Evolutionary conservation across 2,888 invertebrate genomes (phyloP).

Genomic region (Acanthosepion esculentum): DNA sequence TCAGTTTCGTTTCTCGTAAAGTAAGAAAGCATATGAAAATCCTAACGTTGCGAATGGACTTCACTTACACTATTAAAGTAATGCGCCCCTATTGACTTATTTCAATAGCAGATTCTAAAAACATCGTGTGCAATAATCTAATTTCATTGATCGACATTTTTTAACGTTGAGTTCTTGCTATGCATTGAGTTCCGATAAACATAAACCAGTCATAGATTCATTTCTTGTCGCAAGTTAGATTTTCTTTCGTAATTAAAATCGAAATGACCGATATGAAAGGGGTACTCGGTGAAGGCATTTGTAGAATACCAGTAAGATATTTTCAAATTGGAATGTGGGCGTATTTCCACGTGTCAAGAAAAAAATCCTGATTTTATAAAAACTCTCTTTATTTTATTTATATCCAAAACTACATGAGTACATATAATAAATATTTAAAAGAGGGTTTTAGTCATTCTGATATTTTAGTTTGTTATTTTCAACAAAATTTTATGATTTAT

Average conservation of each 20-base stretch:
- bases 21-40: not conserved
- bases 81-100: not conserved
- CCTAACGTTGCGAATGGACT: not conserved
- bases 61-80: not conserved
- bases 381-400: no score
- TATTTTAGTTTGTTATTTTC: no score
- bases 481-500: no score
- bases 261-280: no score
- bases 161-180: not conserved
- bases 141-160: conserved; percentile 15
- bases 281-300: no score
- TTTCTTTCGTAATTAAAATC: not conserved
- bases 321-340: no score
- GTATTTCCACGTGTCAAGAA: no score
- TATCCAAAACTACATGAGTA: no score
- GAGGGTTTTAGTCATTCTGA: no score
- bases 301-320: no score
- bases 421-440: no score
- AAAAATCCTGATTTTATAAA: no score
- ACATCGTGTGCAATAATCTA: not conserved
- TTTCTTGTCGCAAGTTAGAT: not conserved
- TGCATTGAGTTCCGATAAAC: not conserved
- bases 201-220: not conserved
- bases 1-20: not conserved
- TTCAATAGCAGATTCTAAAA: not conserved